Evolutionary conservation across 1,140 invertebrate genomes (phyloP).

Genomic region (Caenorhabditis briggsae): DNA sequence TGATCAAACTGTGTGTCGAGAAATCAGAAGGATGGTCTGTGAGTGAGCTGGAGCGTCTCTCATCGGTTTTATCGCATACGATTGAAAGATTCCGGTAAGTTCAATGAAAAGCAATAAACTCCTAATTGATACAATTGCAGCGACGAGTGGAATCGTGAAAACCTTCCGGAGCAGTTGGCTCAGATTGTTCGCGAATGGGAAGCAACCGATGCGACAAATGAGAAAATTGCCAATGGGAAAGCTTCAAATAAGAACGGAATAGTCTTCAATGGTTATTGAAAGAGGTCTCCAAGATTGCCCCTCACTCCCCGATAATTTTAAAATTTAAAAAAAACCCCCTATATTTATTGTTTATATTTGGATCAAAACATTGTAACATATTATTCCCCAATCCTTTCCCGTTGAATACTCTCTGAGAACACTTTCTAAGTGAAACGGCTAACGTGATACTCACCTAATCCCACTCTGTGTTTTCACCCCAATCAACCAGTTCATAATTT

Average conservation of each 20-base stretch:
- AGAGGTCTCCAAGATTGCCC: not conserved
- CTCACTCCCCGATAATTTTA: too few species aligned
- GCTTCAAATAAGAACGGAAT: not conserved
- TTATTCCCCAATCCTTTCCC: not conserved
- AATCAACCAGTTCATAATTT: not conserved
- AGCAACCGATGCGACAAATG: not conserved
- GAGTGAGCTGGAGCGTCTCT: conserved; percentile 55
- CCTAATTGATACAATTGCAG: not conserved
- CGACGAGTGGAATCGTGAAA: conserved; percentile 41
- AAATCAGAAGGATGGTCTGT: conserved; percentile 55
- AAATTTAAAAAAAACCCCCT: too few species aligned
- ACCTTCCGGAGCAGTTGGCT: conserved; percentile 28
- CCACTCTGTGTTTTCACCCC: not conserved
- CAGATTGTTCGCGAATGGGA: conserved; percentile 44
- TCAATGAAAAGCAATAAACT: not conserved
- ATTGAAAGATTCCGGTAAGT: conserved; percentile 53
- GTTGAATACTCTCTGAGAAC: not conserved
- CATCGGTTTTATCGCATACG: conserved; percentile 45
- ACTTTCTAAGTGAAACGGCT: conserved; percentile 1
- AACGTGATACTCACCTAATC: conserved; percentile 20
- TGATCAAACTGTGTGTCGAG: not conserved
- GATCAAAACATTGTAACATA: not conserved
- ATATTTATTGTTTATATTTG: too few species aligned
- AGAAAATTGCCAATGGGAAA: not conserved
- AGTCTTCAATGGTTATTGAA: not conserved